Evolutionary conservation across 2,888 invertebrate genomes (phyloP), one percentile per base, ranked within the genome.

Genomic region (Chymomyza amoena): DNA sequence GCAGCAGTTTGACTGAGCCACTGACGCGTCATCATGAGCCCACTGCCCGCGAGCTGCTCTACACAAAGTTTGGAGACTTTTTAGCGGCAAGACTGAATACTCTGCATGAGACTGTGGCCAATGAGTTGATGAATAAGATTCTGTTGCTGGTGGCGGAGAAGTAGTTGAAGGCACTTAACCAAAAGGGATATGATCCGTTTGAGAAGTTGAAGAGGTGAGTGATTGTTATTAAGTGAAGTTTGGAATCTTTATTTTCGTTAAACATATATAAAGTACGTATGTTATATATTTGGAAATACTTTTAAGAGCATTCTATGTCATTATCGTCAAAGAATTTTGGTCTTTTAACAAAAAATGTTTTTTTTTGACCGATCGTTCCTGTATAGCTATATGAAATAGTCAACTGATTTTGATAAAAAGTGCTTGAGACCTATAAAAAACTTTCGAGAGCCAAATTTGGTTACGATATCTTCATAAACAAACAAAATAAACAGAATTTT

Each of bases 61-160:
- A 91, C 51, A 79, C 82, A 0, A 91, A 91, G 66, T 91, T 91
- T 72, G 91, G 91, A 6, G 91, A 91, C 52, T 91, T 91, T 69
- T 75, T 91, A 15, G 87, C 90, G 16, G 91, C 91, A 50, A 84
- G 91, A 76, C 83, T 91, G 78, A 91, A 91, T 77, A 90, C 91
- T 10, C 76, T 91, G 50, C 86, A 88, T 65, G 91, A 91, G 76
- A 80, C 88, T 25, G 86, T 84, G 57, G 91, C 91, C 71, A 91
- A 91, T 71, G 91, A 91, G 66, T 72, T 91, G 69, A 91, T 91
- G 90, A 91, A 91, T 72, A 89, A 88, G 64, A 91, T 91, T 51
- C 77, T 91, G 32, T 71, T 91, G 74, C 69, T 91, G 28, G 88
- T 91, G 57, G 91, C 91, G 0, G 91, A 90, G 64, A 90, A 90